Conservation (phyloP, 2,797 vertebrate genomes). For the Holocentrus rufus region DNA sequence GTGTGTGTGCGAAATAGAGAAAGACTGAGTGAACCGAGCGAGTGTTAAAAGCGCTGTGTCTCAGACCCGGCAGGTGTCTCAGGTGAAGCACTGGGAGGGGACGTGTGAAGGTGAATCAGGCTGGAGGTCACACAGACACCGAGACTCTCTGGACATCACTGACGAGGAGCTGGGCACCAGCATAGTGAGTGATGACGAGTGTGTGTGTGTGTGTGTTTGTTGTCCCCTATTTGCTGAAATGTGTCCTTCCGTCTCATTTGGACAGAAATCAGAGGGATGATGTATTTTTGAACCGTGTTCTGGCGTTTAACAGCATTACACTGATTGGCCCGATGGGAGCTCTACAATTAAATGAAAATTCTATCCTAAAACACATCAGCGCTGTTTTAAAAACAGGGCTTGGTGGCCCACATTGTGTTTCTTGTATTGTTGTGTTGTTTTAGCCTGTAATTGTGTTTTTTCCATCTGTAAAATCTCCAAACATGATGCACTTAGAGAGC, state of each 20-base stretch:
- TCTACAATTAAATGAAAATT: conserved; percentile 13
- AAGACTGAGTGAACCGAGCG: conserved; percentile 6
- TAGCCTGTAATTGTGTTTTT: too few species aligned
- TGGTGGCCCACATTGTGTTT: too few species aligned
- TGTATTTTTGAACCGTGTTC: conserved; percentile 33
- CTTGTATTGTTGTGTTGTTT: too few species aligned
- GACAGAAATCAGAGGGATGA: conserved; percentile 42
- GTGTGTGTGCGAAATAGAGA: conserved; percentile 12
- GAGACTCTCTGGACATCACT: conserved; percentile 85
- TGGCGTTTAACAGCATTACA: conserved; percentile 47
- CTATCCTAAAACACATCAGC: too few species aligned
- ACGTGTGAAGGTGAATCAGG: conserved; percentile 76
- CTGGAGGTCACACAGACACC: conserved; percentile 78
- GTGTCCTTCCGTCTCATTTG: conserved; percentile 18
- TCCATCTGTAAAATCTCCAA: too few species aligned
- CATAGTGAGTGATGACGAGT: conserved; percentile 83
- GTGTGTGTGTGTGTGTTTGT: conserved; percentile 3
- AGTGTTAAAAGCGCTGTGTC: conserved; percentile 1
- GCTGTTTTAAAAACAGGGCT: too few species aligned
- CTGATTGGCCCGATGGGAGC: conserved; percentile 6
- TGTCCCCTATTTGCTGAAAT: not conserved
- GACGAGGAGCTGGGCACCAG: conserved; percentile 90
- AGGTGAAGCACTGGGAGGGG: conserved; percentile 83
- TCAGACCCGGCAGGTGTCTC: conserved; percentile 87
- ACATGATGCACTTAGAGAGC: too few species aligned